Evolutionary conservation across 92 coral and sea anemone species (phyloP).

Genomic region (Phenganax marumi): DNA sequence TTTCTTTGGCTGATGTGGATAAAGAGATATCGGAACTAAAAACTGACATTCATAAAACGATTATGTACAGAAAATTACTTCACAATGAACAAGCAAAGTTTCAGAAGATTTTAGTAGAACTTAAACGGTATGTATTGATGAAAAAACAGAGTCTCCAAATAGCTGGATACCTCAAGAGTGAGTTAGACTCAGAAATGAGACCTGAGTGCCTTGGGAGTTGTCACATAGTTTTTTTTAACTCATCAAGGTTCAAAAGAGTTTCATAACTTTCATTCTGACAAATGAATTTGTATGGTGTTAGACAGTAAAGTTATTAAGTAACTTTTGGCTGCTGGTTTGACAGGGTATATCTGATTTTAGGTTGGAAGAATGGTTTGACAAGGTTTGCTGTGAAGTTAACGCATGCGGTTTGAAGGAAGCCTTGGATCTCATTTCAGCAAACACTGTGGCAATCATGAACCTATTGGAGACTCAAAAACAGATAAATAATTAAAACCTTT

Average conservation of each 20-base stretch:
- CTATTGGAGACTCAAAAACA: conserved; percentile 9
- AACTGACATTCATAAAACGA: conserved; percentile 7
- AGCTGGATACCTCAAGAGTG: no score
- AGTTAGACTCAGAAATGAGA: no score
- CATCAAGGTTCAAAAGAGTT: no score
- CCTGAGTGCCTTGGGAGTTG: no score
- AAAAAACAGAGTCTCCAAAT: no score
- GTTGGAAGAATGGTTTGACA: conserved; percentile 32
- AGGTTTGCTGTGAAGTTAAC: conserved; percentile 4
- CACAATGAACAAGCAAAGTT: conserved; percentile 7
- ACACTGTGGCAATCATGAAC: conserved; percentile 22
- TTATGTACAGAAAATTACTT: background rate
- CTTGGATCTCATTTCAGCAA: conserved; percentile 4
- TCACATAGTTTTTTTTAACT: no score
- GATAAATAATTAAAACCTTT: background rate
- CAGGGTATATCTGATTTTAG: background rate
- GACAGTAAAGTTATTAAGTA: background rate
- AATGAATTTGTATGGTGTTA: background rate
- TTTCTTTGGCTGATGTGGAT: conserved; percentile 3
- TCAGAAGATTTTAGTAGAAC: background rate
- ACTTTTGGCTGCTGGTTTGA: background rate
- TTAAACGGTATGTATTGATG: conserved; percentile 3
- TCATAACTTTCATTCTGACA: background rate
- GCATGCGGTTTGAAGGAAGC: conserved; percentile 8
- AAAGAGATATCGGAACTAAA: conserved; percentile 28